Evolutionary conservation across 2,888 invertebrate species (phyloP).

Genomic region (Taenaris catops): DNA sequence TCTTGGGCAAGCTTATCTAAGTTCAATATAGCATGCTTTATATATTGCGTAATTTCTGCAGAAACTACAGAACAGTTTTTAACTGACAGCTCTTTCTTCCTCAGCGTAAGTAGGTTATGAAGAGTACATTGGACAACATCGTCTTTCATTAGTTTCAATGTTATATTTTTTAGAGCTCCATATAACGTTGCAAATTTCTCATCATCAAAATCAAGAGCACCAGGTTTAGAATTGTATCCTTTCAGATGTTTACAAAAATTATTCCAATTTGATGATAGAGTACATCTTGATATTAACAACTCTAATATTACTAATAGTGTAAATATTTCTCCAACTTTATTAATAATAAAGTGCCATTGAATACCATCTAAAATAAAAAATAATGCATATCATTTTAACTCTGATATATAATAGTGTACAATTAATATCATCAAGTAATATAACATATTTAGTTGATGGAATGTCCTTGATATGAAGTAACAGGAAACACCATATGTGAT

Average conservation of each 20-base stretch:
- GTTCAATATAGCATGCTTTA: constrained; percentile 81
- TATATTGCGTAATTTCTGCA: constrained; percentile 83
- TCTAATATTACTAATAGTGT: constrained; percentile 85
- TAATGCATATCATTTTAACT: too few relatives aligned
- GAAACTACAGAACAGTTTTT: constrained; percentile 60
- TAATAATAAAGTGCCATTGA: constrained; percentile 67
- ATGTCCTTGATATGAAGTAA: too few relatives aligned
- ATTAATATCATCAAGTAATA: too few relatives aligned
- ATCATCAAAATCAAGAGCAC: constrained; percentile 79
- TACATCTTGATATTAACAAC: constrained; percentile 60
- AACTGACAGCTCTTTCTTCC: constrained; percentile 57
- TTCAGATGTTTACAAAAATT: constrained; percentile 87
- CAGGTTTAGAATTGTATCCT: constrained; percentile 82
- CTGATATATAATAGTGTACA: too few relatives aligned
- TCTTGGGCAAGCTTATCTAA: constrained; percentile 77
- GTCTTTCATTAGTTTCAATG: constrained; percentile 83
- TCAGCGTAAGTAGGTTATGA: constrained; percentile 57
- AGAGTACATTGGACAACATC: constrained; percentile 83
- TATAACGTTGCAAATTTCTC: constrained; percentile 84
- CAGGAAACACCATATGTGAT: too few relatives aligned
- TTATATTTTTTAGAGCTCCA: constrained; percentile 85
- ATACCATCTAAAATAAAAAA: constrained; percentile 61
- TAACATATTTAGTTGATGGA: too few relatives aligned
- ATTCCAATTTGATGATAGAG: constrained; percentile 82
- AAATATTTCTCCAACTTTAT: constrained; percentile 83